A percentile compares a stretch with the other conserved stretches of the same genome.
Conservation (phyloP, 2,888 invertebrate species). For the Mactromeris polynyma region DNA sequence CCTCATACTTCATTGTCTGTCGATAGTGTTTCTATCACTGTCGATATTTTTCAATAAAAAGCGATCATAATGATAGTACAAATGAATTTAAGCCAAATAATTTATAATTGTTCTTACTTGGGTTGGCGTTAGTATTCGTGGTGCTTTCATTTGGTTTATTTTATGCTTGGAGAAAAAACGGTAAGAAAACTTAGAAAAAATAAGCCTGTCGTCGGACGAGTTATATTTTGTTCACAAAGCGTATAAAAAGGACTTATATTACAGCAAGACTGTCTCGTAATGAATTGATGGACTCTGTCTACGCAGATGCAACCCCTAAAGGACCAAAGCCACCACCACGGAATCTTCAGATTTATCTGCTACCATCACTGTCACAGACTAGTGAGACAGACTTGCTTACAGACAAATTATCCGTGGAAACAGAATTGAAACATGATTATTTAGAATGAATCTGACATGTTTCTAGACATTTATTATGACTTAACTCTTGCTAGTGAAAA, state of each 20-base stretch:
- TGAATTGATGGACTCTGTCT: constrained; percentile 52
- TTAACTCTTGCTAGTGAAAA: too few species aligned
- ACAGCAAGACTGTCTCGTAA: constrained; percentile 28
- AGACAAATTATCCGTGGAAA: constrained; percentile 18
- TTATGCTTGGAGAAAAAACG: constrained; percentile 46
- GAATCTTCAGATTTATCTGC: not conserved
- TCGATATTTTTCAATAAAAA: not conserved
- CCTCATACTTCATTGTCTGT: not conserved
- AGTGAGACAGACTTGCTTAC: constrained; percentile 41
- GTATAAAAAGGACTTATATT: constrained; percentile 53
- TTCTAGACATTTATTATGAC: too few species aligned
- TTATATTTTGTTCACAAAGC: constrained; percentile 61
- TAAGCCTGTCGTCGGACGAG: too few species aligned
- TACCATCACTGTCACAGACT: constrained; percentile 27
- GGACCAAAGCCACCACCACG: constrained; percentile 44
- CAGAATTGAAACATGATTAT: constrained; percentile 44
- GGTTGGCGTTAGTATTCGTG: constrained; percentile 16
- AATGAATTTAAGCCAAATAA: constrained; percentile 26
- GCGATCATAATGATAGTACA: not conserved
- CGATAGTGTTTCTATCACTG: not conserved
- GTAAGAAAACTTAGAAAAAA: constrained; percentile 34
- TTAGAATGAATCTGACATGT: constrained; percentile 36
- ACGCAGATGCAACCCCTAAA: constrained; percentile 36
- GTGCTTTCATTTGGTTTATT: constrained; percentile 36
- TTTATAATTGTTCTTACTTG: constrained; percentile 46